Evolutionary conservation across 2,113 vertebrate genomes (phyloP), one percentile per base, ranked within the genome.

Genomic region (Hippopotamus amphibius): DNA sequence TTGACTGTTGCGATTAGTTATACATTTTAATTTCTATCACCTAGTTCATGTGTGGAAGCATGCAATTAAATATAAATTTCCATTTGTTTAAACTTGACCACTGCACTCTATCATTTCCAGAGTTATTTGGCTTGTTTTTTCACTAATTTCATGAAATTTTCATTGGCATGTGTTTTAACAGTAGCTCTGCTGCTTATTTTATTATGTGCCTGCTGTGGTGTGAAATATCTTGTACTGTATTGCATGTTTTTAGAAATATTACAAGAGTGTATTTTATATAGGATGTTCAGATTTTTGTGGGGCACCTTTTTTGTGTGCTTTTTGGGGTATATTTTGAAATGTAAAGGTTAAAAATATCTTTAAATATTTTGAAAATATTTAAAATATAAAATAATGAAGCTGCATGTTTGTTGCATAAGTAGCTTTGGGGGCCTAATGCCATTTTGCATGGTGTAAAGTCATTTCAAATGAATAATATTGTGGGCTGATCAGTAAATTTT

Each of bases 1-100:
- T 84, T 69, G 59, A 53, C 24, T 69, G 1, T 83, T 88, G 37
- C 72, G 7, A 89, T 87, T 30, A 66, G 9, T 89, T 76, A 41
- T 63, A 14, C 33, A 14, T 57, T 14, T 93, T 74, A n/a, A 92
- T 92, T 81, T 91, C 46, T 95, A 69, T 94, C 30, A 0, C 59
- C 88, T 82, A 53, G 63, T 79, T 97, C 85, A 88, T 55, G 43
- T 96, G 30, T 87, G 72, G 77, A 98, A 97, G 89, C 96, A 97
- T 96, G 97, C 81, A 76, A 41, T 72, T 66, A n/a, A 76, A 92
- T 92, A 95, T 7, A 50, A 95, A 89, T 98, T 98, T 97, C 71
- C 93, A 89, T 97, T 97, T 76, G 28, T 97, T 98, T 97, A 97
- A 98, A 98, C 98, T 98, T 99, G 98, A 99, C 98, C 98, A 98